Base-by-base conservation (phyloP, 2,113 vertebrate species). In the Redunca redunca region DNA sequence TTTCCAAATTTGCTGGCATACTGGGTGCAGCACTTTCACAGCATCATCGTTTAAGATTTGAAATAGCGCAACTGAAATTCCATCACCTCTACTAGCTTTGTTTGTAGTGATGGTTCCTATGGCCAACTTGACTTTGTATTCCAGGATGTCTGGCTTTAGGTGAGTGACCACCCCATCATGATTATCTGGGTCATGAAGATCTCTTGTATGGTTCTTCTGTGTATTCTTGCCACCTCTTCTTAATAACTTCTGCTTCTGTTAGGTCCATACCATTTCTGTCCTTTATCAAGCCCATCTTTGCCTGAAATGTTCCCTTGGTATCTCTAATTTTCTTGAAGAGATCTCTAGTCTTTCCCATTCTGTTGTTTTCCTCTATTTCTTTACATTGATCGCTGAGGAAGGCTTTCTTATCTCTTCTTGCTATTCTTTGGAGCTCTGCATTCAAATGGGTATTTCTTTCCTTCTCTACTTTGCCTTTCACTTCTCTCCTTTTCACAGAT, bases 321-420 rank as follows among this genome's bases (percentile, higher is more conserved):
- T 19, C 16, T n/a, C 33, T 67, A n/a, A 67, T 67, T n/a, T 67
- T 67, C 64, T 67, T 67, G 4, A 67, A 19, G 33, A n/a, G 16
- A 16, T 67, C 62, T 19, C 62, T n/a, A n/a, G 16, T 67, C 7
- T 67, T 67, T 11, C 4, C 64, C 33, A 67, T 67, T 67, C 17
- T 67, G 9, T 67, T 67, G 7, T 67, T 67, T 67, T 67, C 17
- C 64, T 67, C 33, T 36, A n/a, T 67, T 67, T 67, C 33, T 67
- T 67, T 36, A 17, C 33, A 21, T 0, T 67, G 64, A 67, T 67
- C 0, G 0, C 33, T 36, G 16, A 36, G 4, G 17, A 71, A 71
- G 64, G 9, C n/a, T 71, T 71, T 71, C 64, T 36, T 71, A 71
- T 21, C n/a, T 36, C 0, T 71, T 5, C 33, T 71, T 71, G 19